These are phyloP conservation scores for Sialia sialis DNA, from an alignment of 2,113 vertebrate genomes.

Conservation along the genomic window DNA sequence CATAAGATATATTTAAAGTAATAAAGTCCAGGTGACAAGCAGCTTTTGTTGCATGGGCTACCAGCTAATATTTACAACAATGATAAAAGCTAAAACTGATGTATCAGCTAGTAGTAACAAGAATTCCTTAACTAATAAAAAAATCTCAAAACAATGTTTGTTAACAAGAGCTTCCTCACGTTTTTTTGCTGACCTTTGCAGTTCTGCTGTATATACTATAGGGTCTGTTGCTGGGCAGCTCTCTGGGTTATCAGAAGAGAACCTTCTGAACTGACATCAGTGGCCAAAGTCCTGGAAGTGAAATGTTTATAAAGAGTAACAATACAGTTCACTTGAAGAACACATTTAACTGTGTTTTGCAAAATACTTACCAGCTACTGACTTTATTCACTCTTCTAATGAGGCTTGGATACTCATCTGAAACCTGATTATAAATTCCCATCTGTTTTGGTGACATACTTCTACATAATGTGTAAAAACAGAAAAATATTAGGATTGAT, in stretches of 20 bases:
- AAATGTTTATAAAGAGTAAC: background rate
- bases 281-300: background rate
- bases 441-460: background rate
- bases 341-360: background rate
- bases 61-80: background rate
- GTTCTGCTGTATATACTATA: background rate
- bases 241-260: background rate
- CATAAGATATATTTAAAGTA: background rate
- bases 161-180: background rate
- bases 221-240: background rate
- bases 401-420: background rate
- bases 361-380: background rate
- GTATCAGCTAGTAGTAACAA: background rate
- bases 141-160: background rate
- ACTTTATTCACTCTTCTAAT: background rate
- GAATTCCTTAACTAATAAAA: background rate
- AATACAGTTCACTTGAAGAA: background rate
- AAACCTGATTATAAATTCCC: background rate
- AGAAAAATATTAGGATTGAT: background rate
- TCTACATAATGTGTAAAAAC: background rate
- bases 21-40: background rate
- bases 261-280: background rate
- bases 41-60: background rate
- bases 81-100: background rate
- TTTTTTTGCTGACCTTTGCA: background rate